These are phyloP conservation scores for Sphaerodactylus townsendi DNA, from an alignment of 2,113 vertebrate genomes.

Conservation along the genomic window DNA sequence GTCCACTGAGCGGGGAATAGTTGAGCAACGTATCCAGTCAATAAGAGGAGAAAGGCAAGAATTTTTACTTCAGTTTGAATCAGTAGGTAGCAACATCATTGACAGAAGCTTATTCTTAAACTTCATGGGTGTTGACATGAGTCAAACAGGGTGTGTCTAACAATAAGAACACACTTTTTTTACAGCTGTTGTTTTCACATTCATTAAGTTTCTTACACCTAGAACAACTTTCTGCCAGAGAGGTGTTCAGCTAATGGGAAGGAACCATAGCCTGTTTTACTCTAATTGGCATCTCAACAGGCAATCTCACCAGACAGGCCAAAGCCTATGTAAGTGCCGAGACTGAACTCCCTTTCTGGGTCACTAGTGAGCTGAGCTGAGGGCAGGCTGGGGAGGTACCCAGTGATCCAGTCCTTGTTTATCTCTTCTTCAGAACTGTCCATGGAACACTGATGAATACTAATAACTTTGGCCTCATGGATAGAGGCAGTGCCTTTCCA, in stretches of 20 bases:
- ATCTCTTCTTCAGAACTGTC: neutral
- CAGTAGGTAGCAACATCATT: neutral
- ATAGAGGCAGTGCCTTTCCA: neutral
- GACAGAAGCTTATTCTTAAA: neutral
- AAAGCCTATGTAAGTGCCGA: neutral
- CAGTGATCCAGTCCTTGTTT: constrained; percentile 4
- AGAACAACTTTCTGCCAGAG: neutral
- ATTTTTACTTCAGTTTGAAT: constrained; percentile 5
- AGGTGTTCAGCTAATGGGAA: neutral
- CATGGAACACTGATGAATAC: constrained; percentile 20
- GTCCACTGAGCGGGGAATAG: neutral
- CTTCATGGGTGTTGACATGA: neutral
- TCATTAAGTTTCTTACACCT: constrained; percentile 25
- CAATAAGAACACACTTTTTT: neutral
- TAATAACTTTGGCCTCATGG: too few species aligned
- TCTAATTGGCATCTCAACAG: constrained; percentile 25
- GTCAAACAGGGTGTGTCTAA: constrained; percentile 12
- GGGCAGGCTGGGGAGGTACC: neutral
- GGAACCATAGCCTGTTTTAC: neutral
- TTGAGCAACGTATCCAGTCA: neutral
- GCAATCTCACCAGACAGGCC: constrained; percentile 4
- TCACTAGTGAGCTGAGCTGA: neutral
- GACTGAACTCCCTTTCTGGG: neutral
- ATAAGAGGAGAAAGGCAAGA: neutral
- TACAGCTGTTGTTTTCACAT: constrained; percentile 2